Evolutionary conservation across 2,797 vertebrate genomes (phyloP).

Genomic region (Cryptoprocta ferox): DNA sequence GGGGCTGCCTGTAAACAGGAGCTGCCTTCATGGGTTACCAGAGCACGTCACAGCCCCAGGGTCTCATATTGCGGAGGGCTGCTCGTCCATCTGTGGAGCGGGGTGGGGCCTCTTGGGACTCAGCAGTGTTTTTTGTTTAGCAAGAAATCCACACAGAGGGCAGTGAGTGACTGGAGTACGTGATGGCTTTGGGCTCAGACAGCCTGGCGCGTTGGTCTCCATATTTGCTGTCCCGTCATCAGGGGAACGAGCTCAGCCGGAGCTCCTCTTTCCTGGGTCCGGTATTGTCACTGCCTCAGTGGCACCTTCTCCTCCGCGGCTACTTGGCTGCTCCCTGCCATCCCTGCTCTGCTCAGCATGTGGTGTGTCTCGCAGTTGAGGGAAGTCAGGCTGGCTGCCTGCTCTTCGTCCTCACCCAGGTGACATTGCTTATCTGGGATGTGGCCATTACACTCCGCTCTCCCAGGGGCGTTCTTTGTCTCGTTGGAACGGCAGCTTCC

Average conservation of each 20-base stretch:
- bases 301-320: not conserved
- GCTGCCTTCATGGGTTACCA: not conserved
- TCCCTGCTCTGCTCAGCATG: too few relatives aligned
- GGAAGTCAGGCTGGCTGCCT: not conserved
- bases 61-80: not conserved
- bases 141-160: not conserved
- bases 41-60: not conserved
- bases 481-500: not conserved
- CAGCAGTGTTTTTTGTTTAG: not conserved
- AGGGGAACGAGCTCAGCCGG: not conserved
- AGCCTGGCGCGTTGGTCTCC: not conserved
- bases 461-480: not conserved
- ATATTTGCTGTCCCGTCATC: not conserved
- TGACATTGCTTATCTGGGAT: not conserved
- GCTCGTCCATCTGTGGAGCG: not conserved
- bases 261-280: not conserved
- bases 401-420: not conserved
- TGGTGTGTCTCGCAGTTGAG: not conserved
- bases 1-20: not conserved
- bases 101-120: not conserved
- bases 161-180: not conserved
- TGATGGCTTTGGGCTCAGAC: not conserved
- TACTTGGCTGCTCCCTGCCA: not conserved
- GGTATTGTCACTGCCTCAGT: not conserved
- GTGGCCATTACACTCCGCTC: not conserved